Conservation (phyloP, 2,888 invertebrate species). For the Acleris emargana region DNA sequence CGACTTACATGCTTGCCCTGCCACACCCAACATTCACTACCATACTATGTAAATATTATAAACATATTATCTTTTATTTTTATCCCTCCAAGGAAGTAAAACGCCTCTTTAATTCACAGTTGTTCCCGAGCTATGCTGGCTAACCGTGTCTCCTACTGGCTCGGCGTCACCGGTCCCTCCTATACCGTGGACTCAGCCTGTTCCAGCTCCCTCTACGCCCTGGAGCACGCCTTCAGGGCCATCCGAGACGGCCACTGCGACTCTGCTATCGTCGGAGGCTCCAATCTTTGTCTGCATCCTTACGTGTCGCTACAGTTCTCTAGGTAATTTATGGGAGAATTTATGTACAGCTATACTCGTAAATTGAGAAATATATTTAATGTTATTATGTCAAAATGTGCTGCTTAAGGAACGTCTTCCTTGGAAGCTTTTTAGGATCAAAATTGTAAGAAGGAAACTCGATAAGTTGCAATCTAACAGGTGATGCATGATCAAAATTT, state of each 20-base stretch:
- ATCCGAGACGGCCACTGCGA: conserved; percentile 93
- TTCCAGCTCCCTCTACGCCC: conserved; percentile 94
- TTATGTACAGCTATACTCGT: not conserved
- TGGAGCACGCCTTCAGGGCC: conserved; percentile 91
- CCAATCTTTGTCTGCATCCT: conserved; percentile 94
- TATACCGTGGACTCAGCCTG: conserved; percentile 96
- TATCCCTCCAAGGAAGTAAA: no score
- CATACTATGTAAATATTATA: no score
- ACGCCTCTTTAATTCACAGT: conserved; percentile 62
- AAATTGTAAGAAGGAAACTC: no score
- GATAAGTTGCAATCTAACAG: no score
- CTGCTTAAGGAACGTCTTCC: no score
- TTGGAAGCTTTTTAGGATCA: no score
- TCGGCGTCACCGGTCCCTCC: conserved; percentile 95
- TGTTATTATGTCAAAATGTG: no score
- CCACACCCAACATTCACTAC: no score
- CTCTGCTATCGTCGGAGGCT: conserved; percentile 94
- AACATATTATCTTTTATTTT: no score
- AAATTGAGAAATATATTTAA: no score
- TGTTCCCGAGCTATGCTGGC: conserved; percentile 96
- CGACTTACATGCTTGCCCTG: no score
- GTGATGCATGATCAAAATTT: no score
- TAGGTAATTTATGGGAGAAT: conserved; percentile 66
- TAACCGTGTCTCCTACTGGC: conserved; percentile 94
- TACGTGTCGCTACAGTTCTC: conserved; percentile 94